Evolutionary conservation across 1,140 invertebrate genomes (phyloP).

Genomic region (Drosophila suzukii): DNA sequence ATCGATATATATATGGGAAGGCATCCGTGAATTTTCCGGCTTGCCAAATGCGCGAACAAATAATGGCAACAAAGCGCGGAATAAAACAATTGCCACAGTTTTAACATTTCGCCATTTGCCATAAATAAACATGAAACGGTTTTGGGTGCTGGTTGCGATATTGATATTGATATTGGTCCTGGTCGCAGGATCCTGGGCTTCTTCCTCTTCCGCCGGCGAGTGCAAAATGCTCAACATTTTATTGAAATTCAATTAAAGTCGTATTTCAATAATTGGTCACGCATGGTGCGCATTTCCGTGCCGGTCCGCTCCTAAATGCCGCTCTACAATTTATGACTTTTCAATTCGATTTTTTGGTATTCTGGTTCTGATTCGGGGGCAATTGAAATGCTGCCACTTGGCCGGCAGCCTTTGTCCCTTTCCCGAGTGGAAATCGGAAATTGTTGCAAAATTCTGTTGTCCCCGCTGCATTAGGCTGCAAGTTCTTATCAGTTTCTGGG

Average conservation of each 20-base stretch:
- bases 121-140: constrained; percentile 79
- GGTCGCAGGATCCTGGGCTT: neutral
- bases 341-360: constrained; percentile 40
- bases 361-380: constrained; percentile 7
- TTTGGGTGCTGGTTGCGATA: constrained; percentile 5
- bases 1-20: constrained; percentile 6
- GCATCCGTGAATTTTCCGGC: constrained; percentile 29
- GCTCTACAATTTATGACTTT: constrained; percentile 74
- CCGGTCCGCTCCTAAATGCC: constrained; percentile 64
- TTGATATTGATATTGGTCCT: constrained; percentile 6
- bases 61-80: constrained; percentile 67
- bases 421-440: constrained; percentile 61
- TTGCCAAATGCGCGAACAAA: constrained; percentile 63
- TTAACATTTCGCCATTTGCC: constrained; percentile 67
- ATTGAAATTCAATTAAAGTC: constrained; percentile 83
- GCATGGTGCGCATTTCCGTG: constrained; percentile 80
- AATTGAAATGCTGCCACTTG: constrained; percentile 79
- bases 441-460: constrained; percentile 53
- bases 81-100: constrained; percentile 69
- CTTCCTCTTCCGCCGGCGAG: constrained; percentile 30
- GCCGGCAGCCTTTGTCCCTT: constrained; percentile 30
- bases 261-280: constrained; percentile 83
- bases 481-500: constrained; percentile 68
- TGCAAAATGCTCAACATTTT: constrained; percentile 75
- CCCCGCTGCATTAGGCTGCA: constrained; percentile 72